Percentiles rank a stretch among this genome's conserved stretches.
Evolutionary conservation across 2,888 invertebrate genomes (phyloP).

Genomic region (Eremobia ochroleuca): DNA sequence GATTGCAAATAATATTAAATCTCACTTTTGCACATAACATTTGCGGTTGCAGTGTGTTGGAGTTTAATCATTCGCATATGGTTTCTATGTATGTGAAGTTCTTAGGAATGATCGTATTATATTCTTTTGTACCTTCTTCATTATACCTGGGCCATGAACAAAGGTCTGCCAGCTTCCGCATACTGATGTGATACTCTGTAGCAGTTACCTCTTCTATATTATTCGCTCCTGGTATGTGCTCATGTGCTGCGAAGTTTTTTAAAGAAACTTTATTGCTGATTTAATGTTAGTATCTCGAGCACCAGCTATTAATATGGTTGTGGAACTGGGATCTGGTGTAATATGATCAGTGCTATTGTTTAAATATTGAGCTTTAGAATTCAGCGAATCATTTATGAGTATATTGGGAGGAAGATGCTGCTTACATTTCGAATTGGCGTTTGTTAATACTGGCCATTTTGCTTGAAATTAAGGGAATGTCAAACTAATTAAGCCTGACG

Average conservation of each 20-base stretch:
- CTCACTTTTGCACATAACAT: neutral
- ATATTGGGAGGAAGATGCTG: neutral
- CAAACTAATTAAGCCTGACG: no score
- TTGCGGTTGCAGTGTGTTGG: neutral
- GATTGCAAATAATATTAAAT: neutral
- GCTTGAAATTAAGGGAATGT: neutral
- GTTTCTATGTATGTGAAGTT: neutral
- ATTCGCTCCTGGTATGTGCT: slow-evolving; percentile 57
- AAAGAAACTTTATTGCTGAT: slow-evolving; percentile 52
- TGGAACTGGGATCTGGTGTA: slow-evolving; percentile 32
- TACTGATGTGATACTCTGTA: slow-evolving; percentile 73
- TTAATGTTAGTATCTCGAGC: slow-evolving; percentile 49
- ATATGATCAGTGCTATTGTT: slow-evolving; percentile 40
- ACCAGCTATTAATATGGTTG: slow-evolving; percentile 47
- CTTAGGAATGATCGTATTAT: neutral
- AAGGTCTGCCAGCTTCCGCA: slow-evolving; percentile 78
- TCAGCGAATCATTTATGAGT: slow-evolving; percentile 1
- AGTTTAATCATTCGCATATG: no score
- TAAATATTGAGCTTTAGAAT: slow-evolving; percentile 5
- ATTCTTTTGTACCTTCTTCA: slow-evolving; percentile 41
- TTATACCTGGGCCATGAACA: slow-evolving; percentile 60
- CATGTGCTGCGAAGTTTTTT: slow-evolving; percentile 47
- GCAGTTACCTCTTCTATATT: slow-evolving; percentile 55
- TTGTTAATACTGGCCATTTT: neutral
- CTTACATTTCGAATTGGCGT: neutral